Conservation (phyloP, 53 echinoderm and acorn worm genomes). For the Antedon mediterranea region DNA sequence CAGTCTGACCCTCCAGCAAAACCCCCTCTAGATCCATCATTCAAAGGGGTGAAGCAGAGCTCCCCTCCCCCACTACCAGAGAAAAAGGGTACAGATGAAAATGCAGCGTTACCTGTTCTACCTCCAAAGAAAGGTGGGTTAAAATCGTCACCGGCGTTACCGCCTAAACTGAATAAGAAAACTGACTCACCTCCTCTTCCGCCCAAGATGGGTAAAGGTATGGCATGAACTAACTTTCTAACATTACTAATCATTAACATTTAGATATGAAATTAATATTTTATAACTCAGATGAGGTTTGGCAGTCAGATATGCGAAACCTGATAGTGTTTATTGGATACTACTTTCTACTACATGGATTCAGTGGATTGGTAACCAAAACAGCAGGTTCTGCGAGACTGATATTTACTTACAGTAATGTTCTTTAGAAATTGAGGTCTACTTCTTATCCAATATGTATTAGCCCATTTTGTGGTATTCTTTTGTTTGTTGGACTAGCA, state of each 20-base stretch:
- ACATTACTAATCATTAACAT: neutral
- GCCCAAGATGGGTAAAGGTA: slow-evolving; percentile 16
- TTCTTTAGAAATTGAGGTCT: too few species aligned
- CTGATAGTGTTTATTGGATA: too few species aligned
- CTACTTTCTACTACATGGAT: too few species aligned
- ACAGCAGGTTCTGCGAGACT: too few species aligned
- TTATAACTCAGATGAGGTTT: too few species aligned
- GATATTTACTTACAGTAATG: too few species aligned
- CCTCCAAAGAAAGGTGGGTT: slow-evolving; percentile 11
- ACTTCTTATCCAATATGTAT: too few species aligned
- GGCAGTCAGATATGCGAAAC: too few species aligned
- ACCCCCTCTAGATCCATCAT: neutral
- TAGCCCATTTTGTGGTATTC: too few species aligned
- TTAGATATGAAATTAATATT: too few species aligned
- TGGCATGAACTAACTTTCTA: slow-evolving; percentile 2
- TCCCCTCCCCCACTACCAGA: slow-evolving; percentile 25
- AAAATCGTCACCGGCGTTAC: neutral
- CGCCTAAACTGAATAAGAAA: neutral
- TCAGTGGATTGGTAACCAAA: too few species aligned
- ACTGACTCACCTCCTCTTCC: slow-evolving; percentile 17
- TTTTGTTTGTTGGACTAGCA: too few species aligned
- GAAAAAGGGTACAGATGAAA: slow-evolving; percentile 13
- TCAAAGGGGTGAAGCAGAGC: neutral
- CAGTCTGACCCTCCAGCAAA: neutral
- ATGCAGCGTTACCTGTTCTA: slow-evolving; percentile 2